Evolutionary conservation across 2,888 invertebrate species (phyloP), one percentile per base, ranked within the genome.

Genomic region (Acutogordius australiensis): DNA sequence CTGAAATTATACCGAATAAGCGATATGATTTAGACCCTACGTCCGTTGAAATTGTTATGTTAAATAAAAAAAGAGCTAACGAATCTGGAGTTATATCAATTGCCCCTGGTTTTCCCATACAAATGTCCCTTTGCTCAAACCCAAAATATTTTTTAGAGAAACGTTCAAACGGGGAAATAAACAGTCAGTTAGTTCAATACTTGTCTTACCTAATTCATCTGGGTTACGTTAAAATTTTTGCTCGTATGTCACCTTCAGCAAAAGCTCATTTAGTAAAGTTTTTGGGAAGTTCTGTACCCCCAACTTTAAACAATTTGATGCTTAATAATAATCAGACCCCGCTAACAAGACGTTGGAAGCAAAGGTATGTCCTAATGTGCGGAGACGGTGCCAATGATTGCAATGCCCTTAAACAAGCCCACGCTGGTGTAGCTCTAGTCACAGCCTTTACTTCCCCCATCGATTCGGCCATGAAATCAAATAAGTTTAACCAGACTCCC

Each of bases 201-300:
- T 37, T 37, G 18, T 13, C 8, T 13, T 8, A 8, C 18, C 37
- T 37, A 13, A 37, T 37, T 18, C 8, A 18, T 37, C 18, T 8
- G 8, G 37, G 23, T 51, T 23, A 23, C 4, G 51, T 26, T 1
- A 80, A 80, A 62, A 78, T 85, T 62, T 85, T 82, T 72, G 84
- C 84, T 0, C 76, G 85, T 21, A 84, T 85, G 77, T 66, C 67
- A 45, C 73, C 73, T 21, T 72, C 73, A 61, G 72, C 72, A 64
- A 73, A 73, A 64, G 68, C 68, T 45, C 68, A 69, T 61, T 65
- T 73, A n/a, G n/a, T n/a, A n/a, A n/a, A n/a, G n/a, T n/a, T n/a
- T n/a, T n/a, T n/a, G n/a, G n/a, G n/a, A n/a, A n/a, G n/a, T n/a
- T n/a, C n/a, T n/a, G n/a, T n/a, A n/a, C n/a, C n/a, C n/a, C n/a